phyloP scores from a whole-genome alignment of 2,888 invertebrate genomes.

The Xylota sylvarum region DNA sequence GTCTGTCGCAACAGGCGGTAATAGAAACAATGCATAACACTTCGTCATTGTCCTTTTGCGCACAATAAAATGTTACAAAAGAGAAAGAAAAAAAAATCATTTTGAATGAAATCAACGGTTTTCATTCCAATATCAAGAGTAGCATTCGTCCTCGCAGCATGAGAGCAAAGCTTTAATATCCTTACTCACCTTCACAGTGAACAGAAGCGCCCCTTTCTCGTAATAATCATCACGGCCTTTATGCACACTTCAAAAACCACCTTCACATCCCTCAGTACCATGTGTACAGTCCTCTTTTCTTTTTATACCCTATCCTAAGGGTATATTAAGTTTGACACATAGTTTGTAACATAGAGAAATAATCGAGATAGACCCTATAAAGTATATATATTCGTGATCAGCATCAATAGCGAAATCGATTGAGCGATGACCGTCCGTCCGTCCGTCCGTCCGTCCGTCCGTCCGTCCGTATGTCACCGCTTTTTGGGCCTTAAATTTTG shows the following conservation, averaged over 20 bases:
- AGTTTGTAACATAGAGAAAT: too few relatives aligned
- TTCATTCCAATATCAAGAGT: constrained; percentile 36
- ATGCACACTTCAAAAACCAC: constrained; percentile 67
- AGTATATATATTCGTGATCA: too few relatives aligned
- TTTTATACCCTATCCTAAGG: too few relatives aligned
- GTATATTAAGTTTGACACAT: too few relatives aligned
- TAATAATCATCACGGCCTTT: constrained; percentile 64
- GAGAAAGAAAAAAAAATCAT: constrained; percentile 18
- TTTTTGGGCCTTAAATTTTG: too few relatives aligned
- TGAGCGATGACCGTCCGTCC: too few relatives aligned
- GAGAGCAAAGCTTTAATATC: constrained; percentile 63
- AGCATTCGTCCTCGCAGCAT: constrained; percentile 54
- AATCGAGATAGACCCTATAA: too few relatives aligned
- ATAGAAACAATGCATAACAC: constrained; percentile 67
- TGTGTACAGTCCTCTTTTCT: neutral
- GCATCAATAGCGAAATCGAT: too few relatives aligned
- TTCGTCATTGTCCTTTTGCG: constrained; percentile 64
- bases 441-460: too few relatives aligned
- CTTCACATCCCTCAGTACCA: constrained; percentile 28
- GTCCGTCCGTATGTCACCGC: too few relatives aligned
- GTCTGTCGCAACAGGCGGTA: constrained; percentile 69
- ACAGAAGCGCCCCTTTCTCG: constrained; percentile 42
- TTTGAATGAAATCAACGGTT: constrained; percentile 50
- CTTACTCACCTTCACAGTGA: constrained; percentile 59
- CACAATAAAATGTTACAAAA: constrained; percentile 60